phyloP scores from a whole-genome alignment of 2,113 vertebrate species.

The Narcine bancroftii region DNA sequence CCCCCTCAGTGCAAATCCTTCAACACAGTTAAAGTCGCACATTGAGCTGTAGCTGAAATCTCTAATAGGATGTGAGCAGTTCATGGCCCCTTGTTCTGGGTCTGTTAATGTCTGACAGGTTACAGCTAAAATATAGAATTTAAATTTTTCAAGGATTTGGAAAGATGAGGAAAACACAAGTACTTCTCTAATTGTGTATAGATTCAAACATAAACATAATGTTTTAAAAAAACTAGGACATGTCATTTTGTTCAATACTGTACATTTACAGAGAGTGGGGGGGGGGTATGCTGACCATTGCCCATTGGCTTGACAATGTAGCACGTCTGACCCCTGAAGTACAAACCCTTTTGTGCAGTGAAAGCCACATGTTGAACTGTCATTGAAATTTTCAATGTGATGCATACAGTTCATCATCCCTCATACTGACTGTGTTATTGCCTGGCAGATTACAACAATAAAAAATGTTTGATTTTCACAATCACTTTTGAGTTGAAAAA shows the following conservation, averaged over 20 bases:
- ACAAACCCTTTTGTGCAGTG: conserved; percentile 50
- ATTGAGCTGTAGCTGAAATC: neutral
- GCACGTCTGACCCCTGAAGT: conserved; percentile 47
- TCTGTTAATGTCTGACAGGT: conserved; percentile 35
- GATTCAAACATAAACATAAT: too few species aligned
- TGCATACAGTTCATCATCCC: conserved; percentile 56
- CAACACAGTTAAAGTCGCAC: neutral
- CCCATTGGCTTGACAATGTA: conserved; percentile 51
- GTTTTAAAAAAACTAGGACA: too few species aligned
- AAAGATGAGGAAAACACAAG: conserved; percentile 38
- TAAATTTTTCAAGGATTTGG: too few species aligned
- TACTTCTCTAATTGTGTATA: conserved; percentile 41
- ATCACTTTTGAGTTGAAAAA: too few species aligned
- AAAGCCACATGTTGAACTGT: conserved; percentile 55
- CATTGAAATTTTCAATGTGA: conserved; percentile 54
- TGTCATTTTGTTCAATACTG: too few species aligned
- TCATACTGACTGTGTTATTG: too few species aligned
- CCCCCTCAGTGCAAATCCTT: neutral
- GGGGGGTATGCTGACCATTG: too few species aligned
- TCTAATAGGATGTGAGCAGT: neutral
- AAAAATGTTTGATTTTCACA: too few species aligned
- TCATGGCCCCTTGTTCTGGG: neutral
- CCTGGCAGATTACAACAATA: too few species aligned
- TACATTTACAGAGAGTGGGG: too few species aligned
- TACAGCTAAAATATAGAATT: conserved; percentile 43